Conservation (phyloP, 2,113 vertebrate species). For the Cochlearius cochlearius region DNA sequence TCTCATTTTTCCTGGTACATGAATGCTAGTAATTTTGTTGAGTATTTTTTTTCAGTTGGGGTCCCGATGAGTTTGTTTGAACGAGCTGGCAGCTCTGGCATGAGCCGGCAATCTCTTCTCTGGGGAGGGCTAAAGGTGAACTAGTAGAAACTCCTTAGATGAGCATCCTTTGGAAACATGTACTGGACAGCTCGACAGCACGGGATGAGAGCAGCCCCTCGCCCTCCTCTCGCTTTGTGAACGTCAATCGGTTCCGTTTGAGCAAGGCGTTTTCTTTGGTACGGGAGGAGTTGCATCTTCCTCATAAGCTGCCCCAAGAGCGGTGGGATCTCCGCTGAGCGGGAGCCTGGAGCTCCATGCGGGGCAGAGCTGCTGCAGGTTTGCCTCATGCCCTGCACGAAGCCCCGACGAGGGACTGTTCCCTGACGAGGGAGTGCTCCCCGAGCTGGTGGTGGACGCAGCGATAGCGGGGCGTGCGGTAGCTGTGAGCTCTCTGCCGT, state of each 20-base stretch:
- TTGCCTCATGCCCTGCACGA: too few relatives aligned
- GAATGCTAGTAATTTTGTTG: not conserved
- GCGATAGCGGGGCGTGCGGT: accelerated
- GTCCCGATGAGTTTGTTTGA: not conserved
- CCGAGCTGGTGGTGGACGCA: not conserved
- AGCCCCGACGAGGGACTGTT: not conserved
- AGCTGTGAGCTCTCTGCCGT: not conserved
- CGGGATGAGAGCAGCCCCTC: not conserved
- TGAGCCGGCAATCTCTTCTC: not conserved
- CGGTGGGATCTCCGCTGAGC: not conserved
- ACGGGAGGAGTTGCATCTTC: too few relatives aligned
- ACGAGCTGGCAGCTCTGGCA: not conserved
- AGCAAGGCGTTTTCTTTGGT: not conserved
- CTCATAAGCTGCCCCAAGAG: too few relatives aligned
- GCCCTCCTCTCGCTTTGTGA: not conserved
- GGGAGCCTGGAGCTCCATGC: accelerated
- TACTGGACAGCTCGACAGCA: accelerated
- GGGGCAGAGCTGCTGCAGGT: not conserved
- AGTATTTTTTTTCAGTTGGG: not conserved
- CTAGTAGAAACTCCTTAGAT: not conserved
- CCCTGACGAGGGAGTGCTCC: too few relatives aligned
- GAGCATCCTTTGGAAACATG: not conserved
- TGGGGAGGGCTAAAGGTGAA: not conserved
- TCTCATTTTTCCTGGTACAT: not conserved
- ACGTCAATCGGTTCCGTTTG: accelerated